A percentile compares a stretch with the other conserved stretches of the same genome.
Evolutionary conservation across 1,140 invertebrate species (phyloP).

Genomic region (Laupala kohalensis): DNA sequence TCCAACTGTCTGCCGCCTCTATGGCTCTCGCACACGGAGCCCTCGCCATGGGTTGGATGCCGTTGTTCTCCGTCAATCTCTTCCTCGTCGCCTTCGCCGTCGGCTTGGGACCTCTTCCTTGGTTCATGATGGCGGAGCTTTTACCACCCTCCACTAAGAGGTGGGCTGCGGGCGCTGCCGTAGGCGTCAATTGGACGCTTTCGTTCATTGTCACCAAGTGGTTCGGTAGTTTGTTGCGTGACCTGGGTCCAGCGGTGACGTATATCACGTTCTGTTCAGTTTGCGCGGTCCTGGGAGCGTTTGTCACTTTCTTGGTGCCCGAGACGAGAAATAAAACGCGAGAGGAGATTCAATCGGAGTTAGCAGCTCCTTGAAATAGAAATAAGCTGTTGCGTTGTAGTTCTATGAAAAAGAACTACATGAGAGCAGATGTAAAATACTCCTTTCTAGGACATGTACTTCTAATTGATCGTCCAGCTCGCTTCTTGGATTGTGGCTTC

Average conservation of each 20-base stretch:
- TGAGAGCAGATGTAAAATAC: too few relatives aligned
- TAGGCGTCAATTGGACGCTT: conserved; percentile 6
- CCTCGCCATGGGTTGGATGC: conserved; percentile 22
- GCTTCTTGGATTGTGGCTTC: too few relatives aligned
- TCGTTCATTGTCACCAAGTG: conserved; percentile 13
- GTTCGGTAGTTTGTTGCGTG: not conserved
- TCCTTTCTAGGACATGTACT: too few relatives aligned
- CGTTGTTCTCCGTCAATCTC: conserved; percentile 4
- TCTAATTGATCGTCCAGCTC: too few relatives aligned
- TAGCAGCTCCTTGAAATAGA: conserved; percentile 18
- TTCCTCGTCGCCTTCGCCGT: conserved; percentile 7
- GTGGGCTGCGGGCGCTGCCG: not conserved
- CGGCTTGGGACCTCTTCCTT: conserved; percentile 13
- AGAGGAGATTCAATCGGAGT: conserved; percentile 62
- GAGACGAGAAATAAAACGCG: conserved; percentile 67
- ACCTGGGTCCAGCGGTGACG: conserved; percentile 30
- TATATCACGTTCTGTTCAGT: conserved; percentile 70
- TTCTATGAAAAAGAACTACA: too few relatives aligned
- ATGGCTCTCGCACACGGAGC: conserved; percentile 30
- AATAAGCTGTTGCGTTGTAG: too few relatives aligned
- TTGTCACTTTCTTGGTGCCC: conserved; percentile 52
- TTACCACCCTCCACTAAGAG: not conserved
- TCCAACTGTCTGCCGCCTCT: conserved; percentile 32
- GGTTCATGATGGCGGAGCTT: conserved; percentile 15
- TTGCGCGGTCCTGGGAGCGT: conserved; percentile 49